Base-by-base conservation (phyloP, 2,113 vertebrate genomes). In the Sylvia atricapilla region DNA sequence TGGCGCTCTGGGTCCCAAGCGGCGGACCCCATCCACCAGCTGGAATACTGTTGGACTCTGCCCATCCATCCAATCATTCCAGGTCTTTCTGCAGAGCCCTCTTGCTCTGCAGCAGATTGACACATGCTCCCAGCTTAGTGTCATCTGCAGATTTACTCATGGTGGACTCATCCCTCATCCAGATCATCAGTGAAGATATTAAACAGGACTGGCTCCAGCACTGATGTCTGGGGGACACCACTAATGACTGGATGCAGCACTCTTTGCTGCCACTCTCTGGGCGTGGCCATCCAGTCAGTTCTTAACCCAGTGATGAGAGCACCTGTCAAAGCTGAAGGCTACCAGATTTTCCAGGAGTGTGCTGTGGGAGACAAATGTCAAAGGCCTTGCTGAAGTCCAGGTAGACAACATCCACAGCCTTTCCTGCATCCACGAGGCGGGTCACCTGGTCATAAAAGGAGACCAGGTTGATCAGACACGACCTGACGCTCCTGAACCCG, bases 391-490 rank as follows among this genome's bases (percentile, higher is more conserved):
- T 84, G 47, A 73, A 73, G 27, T 63, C 13, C 7, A 17, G 3
- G 2, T 18, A 21, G 27, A 17, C 17, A 27, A 11, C 17, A 53
- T 37, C 27, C 39, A 31, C 14, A 27, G 39, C 22, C 27, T 55
- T 63, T 37, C 14, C 11, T 5, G 1, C 22, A 53, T 7, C 47
- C 4, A 8, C 47, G 58, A 33, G 4, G 9, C 0, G 0, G 13
- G 33, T 53, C 25, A 53, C 11, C 8, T 53, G 67, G 39, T 63
- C 27, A 44, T 22, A 37, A 24, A 62, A 44, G 46, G 67, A 52
- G 67, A 21, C 10, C 37, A 35, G 9, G 37, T 52, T 52, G 37
- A 21, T 62, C 33, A 37, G 53, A 58, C 31, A 25, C 1, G 2
- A 44, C 47, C 25, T 84, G 15, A 25, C 8, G 2, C 13, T 62